Percentiles rank a stretch among this genome's conserved stretches.
phyloP scores from a whole-genome alignment of 2,797 vertebrate genomes.

The Gymnopithys bicolor region DNA sequence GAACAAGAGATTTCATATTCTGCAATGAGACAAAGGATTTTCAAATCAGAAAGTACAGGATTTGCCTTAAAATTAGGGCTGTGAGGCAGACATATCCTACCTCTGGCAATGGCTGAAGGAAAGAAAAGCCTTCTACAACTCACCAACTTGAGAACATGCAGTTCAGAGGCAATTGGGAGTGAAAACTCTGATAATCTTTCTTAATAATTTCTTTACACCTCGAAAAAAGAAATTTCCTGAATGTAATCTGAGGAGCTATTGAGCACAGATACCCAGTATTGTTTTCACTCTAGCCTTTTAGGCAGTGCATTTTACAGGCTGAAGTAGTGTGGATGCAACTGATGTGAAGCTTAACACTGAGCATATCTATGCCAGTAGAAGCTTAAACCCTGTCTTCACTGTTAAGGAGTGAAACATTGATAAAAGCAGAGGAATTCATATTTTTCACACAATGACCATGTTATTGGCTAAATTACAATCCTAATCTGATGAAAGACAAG shows the following conservation, averaged over 20 bases:
- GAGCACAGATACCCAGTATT: not conserved
- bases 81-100: not conserved
- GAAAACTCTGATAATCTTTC: not conserved
- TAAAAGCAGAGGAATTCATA: fast-evolving
- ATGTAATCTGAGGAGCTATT: not conserved
- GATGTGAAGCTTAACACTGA: not conserved
- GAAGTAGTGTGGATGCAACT: not conserved
- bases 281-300: not conserved
- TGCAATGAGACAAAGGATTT: not conserved
- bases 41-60: not conserved
- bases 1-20: not conserved
- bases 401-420: not conserved
- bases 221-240: not conserved
- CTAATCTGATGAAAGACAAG: not conserved
- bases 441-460: not conserved
- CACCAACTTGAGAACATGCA: not conserved
- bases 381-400: not conserved
- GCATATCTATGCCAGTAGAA: not conserved
- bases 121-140: not conserved
- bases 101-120: not conserved
- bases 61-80: not conserved
- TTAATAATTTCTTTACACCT: not conserved
- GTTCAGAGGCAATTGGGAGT: not conserved
- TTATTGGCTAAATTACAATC: not conserved
- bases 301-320: not conserved